Conservation (phyloP, 1,140 invertebrate species). For the Orussus abietinus region DNA sequence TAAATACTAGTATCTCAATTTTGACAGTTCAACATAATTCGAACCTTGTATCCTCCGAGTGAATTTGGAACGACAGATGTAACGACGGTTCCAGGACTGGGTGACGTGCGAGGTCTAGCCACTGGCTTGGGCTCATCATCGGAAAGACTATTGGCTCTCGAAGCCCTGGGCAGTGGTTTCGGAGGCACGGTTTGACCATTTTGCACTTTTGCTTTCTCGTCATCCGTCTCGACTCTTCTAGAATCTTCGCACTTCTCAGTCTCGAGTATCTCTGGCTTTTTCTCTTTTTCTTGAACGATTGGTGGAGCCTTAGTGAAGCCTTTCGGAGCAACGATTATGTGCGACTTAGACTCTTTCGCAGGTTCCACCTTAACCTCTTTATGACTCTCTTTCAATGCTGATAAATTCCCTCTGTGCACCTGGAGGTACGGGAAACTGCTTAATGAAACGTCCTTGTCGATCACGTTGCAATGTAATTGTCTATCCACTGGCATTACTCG, state of each 20-base stretch:
- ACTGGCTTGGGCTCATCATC: conserved; percentile 67
- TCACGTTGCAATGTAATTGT: too few species aligned
- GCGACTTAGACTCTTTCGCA: conserved; percentile 35
- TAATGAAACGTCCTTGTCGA: conserved; percentile 18
- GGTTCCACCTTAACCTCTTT: conserved; percentile 42
- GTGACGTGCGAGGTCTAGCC: conserved; percentile 68
- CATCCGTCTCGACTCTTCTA: conserved; percentile 35
- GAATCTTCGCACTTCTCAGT: conserved; percentile 26
- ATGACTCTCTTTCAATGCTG: conserved; percentile 45
- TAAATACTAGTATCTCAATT: too few species aligned
- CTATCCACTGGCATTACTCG: too few species aligned
- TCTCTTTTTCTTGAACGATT: conserved; percentile 32
- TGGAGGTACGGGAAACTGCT: conserved; percentile 33
- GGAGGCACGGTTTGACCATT: conserved; percentile 58
- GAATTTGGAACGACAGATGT: conserved; percentile 57
- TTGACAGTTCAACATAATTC: conserved; percentile 24
- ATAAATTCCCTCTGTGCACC: conserved; percentile 53
- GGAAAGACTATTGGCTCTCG: conserved; percentile 62
- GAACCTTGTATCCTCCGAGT: conserved; percentile 69
- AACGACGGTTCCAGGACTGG: conserved; percentile 50
- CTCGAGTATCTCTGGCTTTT: conserved; percentile 23
- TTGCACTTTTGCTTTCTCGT: conserved; percentile 42
- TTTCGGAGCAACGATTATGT: conserved; percentile 38
- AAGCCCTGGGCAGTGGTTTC: conserved; percentile 70
- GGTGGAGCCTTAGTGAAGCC: conserved; percentile 37